These are phyloP conservation scores for Autographa gamma DNA, from an alignment of 2,888 invertebrate species.

Conservation along the genomic window DNA sequence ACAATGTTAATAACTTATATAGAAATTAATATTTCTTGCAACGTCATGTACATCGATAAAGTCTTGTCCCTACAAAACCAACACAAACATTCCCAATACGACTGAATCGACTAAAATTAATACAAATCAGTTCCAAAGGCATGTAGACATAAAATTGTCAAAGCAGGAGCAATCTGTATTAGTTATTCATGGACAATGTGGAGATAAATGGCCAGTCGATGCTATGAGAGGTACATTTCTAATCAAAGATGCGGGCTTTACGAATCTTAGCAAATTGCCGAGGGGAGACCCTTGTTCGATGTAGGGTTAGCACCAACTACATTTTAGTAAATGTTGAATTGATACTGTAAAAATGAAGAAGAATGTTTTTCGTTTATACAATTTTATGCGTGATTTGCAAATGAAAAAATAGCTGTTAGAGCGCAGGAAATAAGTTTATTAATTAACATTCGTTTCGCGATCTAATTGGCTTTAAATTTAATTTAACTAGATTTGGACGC, in stretches of 20 bases:
- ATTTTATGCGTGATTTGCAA: too few species aligned
- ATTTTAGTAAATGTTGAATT: background rate
- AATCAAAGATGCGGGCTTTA: conserved; percentile 88
- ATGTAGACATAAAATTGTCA: conserved; percentile 1
- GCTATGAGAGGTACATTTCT: conserved; percentile 68
- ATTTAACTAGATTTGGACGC: too few species aligned
- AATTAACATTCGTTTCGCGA: too few species aligned
- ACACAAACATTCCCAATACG: background rate
- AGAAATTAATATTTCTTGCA: too few species aligned
- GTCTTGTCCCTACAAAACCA: too few species aligned
- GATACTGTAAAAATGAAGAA: too few species aligned
- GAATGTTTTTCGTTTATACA: too few species aligned
- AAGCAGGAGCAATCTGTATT: conserved; percentile 32
- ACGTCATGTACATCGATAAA: too few species aligned
- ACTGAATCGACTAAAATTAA: background rate
- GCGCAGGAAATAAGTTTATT: too few species aligned
- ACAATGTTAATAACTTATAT: too few species aligned
- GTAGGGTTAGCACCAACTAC: conserved; percentile 72
- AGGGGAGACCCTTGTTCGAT: conserved; percentile 73
- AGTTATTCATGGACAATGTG: conserved; percentile 60
- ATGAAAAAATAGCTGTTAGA: too few species aligned
- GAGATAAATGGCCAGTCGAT: conserved; percentile 75
- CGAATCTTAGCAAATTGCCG: conserved; percentile 87
- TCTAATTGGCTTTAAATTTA: too few species aligned
- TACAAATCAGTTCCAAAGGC: background rate